Conservation (phyloP, 2,888 invertebrate genomes). For the Coleophora deauratella region DNA sequence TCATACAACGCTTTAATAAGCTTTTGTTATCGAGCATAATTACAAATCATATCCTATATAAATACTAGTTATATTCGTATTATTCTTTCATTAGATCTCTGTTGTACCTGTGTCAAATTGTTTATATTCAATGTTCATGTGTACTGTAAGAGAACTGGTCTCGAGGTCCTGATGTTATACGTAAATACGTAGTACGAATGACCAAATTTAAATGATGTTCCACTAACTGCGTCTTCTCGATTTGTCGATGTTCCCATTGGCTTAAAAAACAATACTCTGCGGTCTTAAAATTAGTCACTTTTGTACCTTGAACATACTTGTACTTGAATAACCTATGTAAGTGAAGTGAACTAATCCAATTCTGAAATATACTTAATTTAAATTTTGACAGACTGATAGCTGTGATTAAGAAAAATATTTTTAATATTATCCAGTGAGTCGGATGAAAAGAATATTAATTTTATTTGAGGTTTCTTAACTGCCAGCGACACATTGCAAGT, state of each 20-base stretch:
- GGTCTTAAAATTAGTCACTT: constrained; percentile 70
- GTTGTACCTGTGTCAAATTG: constrained; percentile 72
- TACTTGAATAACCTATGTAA: constrained; percentile 66
- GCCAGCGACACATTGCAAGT: constrained; percentile 55
- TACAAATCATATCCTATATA: constrained; percentile 66
- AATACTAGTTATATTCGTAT: constrained; percentile 68
- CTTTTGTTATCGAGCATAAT: constrained; percentile 68
- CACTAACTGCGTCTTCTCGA: constrained; percentile 47
- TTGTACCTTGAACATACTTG: constrained; percentile 66
- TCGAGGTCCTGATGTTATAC: constrained; percentile 52
- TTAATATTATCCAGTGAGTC: constrained; percentile 74
- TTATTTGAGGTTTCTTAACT: constrained; percentile 67
- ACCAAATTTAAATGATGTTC: constrained; percentile 54
- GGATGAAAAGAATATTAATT: constrained; percentile 71
- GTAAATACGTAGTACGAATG: constrained; percentile 54
- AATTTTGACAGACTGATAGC: constrained; percentile 75
- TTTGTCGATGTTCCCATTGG: constrained; percentile 49
- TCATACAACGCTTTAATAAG: constrained; percentile 57
- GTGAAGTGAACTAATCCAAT: constrained; percentile 67
- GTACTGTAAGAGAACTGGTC: constrained; percentile 58
- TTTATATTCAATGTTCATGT: constrained; percentile 61
- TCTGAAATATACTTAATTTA: constrained; percentile 75
- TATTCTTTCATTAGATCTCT: constrained; percentile 74
- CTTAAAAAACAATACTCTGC: constrained; percentile 63
- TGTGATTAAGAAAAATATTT: constrained; percentile 75